phyloP scores from a whole-genome alignment of 1,140 invertebrate genomes.

The Sminthurinus signatus region DNA sequence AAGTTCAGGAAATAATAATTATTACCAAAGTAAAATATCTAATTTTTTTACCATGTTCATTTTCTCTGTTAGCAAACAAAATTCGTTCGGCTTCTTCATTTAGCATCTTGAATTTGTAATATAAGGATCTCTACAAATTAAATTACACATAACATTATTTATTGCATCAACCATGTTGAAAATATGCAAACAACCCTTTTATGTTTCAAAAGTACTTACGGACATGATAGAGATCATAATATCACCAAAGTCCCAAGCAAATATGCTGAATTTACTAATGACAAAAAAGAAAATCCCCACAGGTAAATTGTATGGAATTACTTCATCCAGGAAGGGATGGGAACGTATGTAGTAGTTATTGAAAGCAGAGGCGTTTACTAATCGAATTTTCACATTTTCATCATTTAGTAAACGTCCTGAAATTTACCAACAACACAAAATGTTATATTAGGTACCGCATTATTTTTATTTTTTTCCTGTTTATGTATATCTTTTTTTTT shows the following conservation, averaged over 20 bases:
- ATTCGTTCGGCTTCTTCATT: slow-evolving; percentile 1
- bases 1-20: too few species aligned
- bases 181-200: too few species aligned
- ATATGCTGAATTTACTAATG: slow-evolving; percentile 8
- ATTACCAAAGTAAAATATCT: not conserved
- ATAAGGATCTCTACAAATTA: slow-evolving; percentile 17
- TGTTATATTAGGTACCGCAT: not conserved
- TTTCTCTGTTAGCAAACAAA: not conserved
- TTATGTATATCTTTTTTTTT: not conserved
- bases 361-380: not conserved
- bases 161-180: too few species aligned
- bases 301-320: slow-evolving; percentile 5
- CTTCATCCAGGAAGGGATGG: not conserved
- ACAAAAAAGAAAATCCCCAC: not conserved
- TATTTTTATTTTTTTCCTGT: not conserved
- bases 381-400: not conserved
- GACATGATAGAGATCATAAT: slow-evolving; percentile 17
- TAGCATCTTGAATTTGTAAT: slow-evolving; percentile 17
- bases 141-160: too few species aligned
- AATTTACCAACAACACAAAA: not conserved
- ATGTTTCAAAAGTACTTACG: too few species aligned
- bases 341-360: slow-evolving; percentile 15
- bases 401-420: not conserved
- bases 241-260: slow-evolving; percentile 25
- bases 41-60: not conserved